phyloP scores from a whole-genome alignment of 2,797 vertebrate species.

The Octomys mimax region DNA sequence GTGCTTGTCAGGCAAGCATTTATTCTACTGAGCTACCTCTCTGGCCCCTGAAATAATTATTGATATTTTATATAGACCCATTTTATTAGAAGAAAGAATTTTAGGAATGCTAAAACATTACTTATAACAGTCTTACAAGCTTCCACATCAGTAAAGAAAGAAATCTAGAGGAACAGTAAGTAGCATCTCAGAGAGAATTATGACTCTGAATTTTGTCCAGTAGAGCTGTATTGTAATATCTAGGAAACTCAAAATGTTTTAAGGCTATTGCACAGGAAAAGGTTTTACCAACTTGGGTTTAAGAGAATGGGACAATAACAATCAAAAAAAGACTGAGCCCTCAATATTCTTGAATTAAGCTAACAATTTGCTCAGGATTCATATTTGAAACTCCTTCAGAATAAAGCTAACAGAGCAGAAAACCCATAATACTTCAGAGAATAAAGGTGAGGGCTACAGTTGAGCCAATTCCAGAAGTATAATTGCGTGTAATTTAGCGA shows the following conservation, averaged over 20 bases:
- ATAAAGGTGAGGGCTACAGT: neutral
- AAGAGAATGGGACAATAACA: slow-evolving; percentile 17
- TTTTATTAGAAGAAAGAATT: slow-evolving; percentile 16
- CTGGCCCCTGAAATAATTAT: slow-evolving; percentile 15
- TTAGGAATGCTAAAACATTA: neutral
- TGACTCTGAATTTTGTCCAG: neutral
- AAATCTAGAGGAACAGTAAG: neutral
- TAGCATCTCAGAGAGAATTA: neutral
- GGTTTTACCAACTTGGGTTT: neutral
- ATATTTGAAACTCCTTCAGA: neutral
- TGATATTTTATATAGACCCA: neutral
- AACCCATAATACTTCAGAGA: neutral
- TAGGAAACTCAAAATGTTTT: neutral
- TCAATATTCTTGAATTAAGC: slow-evolving; percentile 4
- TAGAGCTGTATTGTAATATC: neutral
- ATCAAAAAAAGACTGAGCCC: neutral
- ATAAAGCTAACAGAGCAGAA: neutral
- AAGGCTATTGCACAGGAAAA: neutral
- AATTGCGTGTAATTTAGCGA: neutral
- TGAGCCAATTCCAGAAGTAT: neutral
- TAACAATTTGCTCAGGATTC: slow-evolving; percentile 25
- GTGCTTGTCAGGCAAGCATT: too few relatives aligned
- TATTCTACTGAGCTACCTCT: too few relatives aligned
- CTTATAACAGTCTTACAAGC: neutral
- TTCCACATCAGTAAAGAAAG: slow-evolving; percentile 6